Percentiles rank a stretch among this genome's conserved stretches.
Conservation (phyloP, 1,140 invertebrate genomes). For the Hycleus phaleratus region DNA sequence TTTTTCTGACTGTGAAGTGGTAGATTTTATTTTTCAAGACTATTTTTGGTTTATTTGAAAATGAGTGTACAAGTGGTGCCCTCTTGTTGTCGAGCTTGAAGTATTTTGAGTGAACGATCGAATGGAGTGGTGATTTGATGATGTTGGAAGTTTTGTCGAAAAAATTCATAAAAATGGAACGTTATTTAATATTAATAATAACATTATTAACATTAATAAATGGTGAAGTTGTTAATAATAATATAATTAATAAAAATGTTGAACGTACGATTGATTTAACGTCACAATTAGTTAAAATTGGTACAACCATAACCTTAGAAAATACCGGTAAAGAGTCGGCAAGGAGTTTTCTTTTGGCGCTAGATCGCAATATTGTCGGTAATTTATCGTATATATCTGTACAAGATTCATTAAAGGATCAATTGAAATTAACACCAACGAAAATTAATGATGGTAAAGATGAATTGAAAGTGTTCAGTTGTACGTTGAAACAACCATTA, state of each 20-base stretch:
- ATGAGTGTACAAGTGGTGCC: too few species aligned
- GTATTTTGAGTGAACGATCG: neutral
- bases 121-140: constrained; percentile 5
- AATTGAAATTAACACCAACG: constrained; percentile 51
- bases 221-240: constrained; percentile 21
- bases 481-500: constrained; percentile 56
- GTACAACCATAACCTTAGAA: constrained; percentile 70
- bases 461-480: constrained; percentile 47
- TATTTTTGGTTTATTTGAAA: too few species aligned
- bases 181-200: constrained; percentile 13
- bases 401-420: constrained; percentile 55
- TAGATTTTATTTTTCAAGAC: too few species aligned
- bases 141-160: constrained; percentile 5
- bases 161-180: constrained; percentile 19
- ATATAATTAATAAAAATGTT: constrained; percentile 68
- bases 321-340: constrained; percentile 67
- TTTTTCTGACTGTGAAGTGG: too few species aligned
- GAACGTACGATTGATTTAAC: constrained; percentile 80
- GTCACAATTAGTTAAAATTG: constrained; percentile 81
- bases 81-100: too few species aligned
- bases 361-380: constrained; percentile 55
- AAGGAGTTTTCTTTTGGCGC: constrained; percentile 61
- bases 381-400: constrained; percentile 69
- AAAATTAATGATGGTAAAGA: constrained; percentile 46
- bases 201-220: constrained; percentile 5